Evolutionary conservation across 2,888 invertebrate genomes (phyloP).

Genomic region (Serripes groenlandicus): DNA sequence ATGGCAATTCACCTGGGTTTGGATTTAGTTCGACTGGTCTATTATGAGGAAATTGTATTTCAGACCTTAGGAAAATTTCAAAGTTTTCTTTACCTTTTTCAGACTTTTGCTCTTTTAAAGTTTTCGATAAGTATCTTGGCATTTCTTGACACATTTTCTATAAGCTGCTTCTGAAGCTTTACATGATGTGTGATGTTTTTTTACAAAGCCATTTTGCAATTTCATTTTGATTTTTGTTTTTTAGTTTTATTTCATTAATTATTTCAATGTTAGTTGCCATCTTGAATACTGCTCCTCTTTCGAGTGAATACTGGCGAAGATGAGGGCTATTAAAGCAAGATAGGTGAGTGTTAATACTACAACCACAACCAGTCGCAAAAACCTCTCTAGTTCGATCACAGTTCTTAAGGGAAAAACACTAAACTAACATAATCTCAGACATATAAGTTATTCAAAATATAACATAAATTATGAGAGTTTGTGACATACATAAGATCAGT

Average conservation of each 20-base stretch:
- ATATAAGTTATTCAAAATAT: too few species aligned
- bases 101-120: constrained; percentile 9
- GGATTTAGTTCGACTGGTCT: not conserved
- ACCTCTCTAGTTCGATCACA: too few species aligned
- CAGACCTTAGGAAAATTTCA: not conserved
- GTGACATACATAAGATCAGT: too few species aligned
- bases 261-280: not conserved
- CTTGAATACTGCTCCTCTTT: not conserved
- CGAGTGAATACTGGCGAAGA: not conserved
- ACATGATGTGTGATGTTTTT: too few species aligned
- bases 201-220: not conserved
- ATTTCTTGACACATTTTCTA: too few species aligned
- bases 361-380: too few species aligned
- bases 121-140: not conserved
- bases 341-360: too few species aligned
- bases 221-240: not conserved
- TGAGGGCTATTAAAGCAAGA: not conserved
- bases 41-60: not conserved
- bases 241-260: not conserved
- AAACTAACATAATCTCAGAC: too few species aligned
- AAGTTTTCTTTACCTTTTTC: not conserved
- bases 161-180: too few species aligned
- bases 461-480: too few species aligned
- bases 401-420: too few species aligned
- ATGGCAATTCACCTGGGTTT: constrained; percentile 1